A percentile compares a stretch with the other conserved stretches of the same genome.
These are phyloP conservation scores for Dreissena rostriformis DNA, from an alignment of 1,140 invertebrate genomes.

Conservation along the genomic window DNA sequence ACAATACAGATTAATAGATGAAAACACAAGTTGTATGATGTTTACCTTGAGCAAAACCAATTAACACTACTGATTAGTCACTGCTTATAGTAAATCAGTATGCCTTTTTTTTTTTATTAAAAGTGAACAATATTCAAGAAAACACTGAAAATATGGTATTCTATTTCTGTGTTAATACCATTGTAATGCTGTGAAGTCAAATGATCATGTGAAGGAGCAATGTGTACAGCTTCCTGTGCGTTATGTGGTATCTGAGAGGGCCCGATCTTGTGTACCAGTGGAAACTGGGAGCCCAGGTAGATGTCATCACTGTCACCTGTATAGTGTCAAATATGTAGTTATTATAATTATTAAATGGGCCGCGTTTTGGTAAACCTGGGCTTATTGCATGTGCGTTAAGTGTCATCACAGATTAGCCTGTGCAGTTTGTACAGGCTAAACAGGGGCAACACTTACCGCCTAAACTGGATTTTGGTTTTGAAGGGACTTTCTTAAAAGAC, in stretches of 20 bases:
- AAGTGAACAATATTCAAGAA: background rate
- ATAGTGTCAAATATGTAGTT: background rate
- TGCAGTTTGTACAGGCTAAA: background rate
- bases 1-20: too few species aligned
- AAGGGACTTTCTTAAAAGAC: background rate
- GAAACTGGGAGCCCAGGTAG: conserved; percentile 43
- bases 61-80: background rate
- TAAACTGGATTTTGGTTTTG: background rate
- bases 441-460: background rate
- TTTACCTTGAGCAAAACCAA: too few species aligned
- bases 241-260: conserved; percentile 8
- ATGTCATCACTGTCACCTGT: conserved; percentile 32
- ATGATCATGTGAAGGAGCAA: background rate
- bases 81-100: background rate
- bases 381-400: background rate
- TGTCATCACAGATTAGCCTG: background rate
- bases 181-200: background rate
- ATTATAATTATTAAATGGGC: background rate
- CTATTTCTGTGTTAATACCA: background rate
- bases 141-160: too few species aligned
- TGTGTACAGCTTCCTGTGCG: background rate
- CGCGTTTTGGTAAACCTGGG: too few species aligned
- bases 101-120: background rate
- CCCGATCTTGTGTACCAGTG: conserved; percentile 34
- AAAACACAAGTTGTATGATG: too few species aligned